Evolutionary conservation across 1,140 invertebrate genomes (phyloP), one percentile per base, ranked within the genome.

Genomic region (Oscheius sp.): DNA sequence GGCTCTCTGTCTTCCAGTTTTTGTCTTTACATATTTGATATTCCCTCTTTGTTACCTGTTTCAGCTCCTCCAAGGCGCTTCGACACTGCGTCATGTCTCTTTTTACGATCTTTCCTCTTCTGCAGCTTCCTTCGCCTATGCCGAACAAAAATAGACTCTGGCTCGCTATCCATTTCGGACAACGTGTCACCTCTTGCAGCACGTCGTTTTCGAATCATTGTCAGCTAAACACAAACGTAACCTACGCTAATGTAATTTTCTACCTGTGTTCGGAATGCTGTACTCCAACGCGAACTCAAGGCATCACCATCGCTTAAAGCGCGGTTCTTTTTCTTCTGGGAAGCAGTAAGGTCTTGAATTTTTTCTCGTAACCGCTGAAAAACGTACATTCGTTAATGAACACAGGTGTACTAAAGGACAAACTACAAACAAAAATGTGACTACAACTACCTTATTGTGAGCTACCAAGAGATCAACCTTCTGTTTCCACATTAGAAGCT

Each of bases 281-380:
- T 13, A 26, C 49, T 55, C 49, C 49, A 55, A 4, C 23, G 7
- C 49, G 49, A 55, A 23, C 49, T 55, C 4, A 55, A 23, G 7
- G 49, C 49, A 26, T 55, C 49, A 13, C 49, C 49, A 23, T 55
- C 49, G 23, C 49, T 55, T 7, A 55, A 23, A 13, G 49, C 49
- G 7, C 49, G 49, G 23, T 23, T 55, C 23, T 55, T 55, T 26
- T 55, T 55, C 28, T 55, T 55, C 49, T 55, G 49, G 7, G 49
- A 55, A 7, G 66, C 66, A 3, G 66, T 29, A 3, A 74, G 55
- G 13, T 74, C 72, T 20, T 52, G 66, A 1, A 74, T 15, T 23
- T 74, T 74, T 34, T 74, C 72, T 59, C 72, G 72, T 34, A 74
- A 52, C 46, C 72, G 15, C 72, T 73, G 49, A 64, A 72, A 46